These are phyloP conservation scores for Drosophila kambysellisi DNA, from an alignment of 2,888 invertebrate genomes.

Conservation along the genomic window DNA sequence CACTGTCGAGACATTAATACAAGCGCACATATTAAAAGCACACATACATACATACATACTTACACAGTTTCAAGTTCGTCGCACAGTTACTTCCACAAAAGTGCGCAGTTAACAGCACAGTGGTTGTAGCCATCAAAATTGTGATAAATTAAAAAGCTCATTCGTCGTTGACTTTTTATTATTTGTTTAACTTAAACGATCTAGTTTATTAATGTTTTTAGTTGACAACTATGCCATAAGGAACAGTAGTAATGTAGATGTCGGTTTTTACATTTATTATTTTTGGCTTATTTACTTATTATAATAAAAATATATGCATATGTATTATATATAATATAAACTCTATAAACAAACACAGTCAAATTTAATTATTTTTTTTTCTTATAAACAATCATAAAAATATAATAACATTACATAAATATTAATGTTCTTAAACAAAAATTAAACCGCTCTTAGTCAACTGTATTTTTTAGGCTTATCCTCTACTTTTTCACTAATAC, in stretches of 20 bases:
- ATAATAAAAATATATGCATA: too few relatives aligned
- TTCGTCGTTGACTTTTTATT: neutral
- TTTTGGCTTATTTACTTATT: neutral
- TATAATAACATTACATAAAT: neutral
- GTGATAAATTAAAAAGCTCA: neutral
- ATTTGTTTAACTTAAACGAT: neutral
- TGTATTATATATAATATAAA: too few relatives aligned
- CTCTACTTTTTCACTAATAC: neutral
- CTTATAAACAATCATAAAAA: neutral
- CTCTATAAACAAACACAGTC: too few relatives aligned
- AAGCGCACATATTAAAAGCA: conserved; percentile 60
- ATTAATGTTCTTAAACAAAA: neutral
- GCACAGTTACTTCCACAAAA: conserved; percentile 58
- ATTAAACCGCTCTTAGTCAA: neutral
- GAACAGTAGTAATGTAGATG: neutral
- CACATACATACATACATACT: neutral
- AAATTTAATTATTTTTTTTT: too few relatives aligned
- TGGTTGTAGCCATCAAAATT: conserved; percentile 18
- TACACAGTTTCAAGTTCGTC: conserved; percentile 50
- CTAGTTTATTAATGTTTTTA: neutral
- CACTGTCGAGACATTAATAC: conserved; percentile 64
- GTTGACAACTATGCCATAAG: neutral
- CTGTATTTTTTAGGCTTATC: neutral
- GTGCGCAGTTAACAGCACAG: conserved; percentile 23
- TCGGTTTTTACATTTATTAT: neutral